These are phyloP conservation scores for Creontiades dilutus DNA, from an alignment of 2,888 invertebrate genomes.

Conservation along the genomic window DNA sequence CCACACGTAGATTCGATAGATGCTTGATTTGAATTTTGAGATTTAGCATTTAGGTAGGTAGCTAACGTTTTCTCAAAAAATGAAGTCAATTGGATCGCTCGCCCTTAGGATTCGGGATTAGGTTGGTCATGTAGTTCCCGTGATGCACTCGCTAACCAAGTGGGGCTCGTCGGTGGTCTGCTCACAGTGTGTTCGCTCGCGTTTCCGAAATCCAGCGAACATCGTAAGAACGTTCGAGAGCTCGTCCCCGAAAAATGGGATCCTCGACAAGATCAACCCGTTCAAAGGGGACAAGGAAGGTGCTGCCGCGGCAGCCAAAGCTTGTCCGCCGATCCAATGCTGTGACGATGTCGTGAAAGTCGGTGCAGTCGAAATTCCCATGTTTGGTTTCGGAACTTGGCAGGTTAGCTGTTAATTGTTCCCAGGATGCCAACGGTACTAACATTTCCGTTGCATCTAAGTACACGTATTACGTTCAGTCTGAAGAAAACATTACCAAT, in stretches of 20 bases:
- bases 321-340: slow-evolving; percentile 53
- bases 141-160: not conserved
- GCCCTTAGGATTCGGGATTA: too few relatives aligned
- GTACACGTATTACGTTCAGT: too few relatives aligned
- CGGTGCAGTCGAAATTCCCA: slow-evolving; percentile 49
- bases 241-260: not conserved
- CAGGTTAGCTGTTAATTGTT: slow-evolving; percentile 18
- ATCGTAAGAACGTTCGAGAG: not conserved
- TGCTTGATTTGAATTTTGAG: too few relatives aligned
- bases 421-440: too few relatives aligned
- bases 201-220: not conserved
- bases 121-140: not conserved
- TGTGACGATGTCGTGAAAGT: slow-evolving; percentile 57
- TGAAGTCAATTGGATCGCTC: too few relatives aligned
- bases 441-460: too few relatives aligned
- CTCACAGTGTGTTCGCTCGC: not conserved
- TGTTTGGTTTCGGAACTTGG: slow-evolving; percentile 61
- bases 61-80: too few relatives aligned
- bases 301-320: not conserved
- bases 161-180: not conserved
- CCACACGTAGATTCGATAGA: not conserved
- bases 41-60: too few relatives aligned
- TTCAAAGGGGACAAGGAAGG: slow-evolving; percentile 30
- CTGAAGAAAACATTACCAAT: too few relatives aligned
- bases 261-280: slow-evolving; percentile 56